Conservation (phyloP, 1,140 invertebrate genomes). For the Eumeta japonica region DNA sequence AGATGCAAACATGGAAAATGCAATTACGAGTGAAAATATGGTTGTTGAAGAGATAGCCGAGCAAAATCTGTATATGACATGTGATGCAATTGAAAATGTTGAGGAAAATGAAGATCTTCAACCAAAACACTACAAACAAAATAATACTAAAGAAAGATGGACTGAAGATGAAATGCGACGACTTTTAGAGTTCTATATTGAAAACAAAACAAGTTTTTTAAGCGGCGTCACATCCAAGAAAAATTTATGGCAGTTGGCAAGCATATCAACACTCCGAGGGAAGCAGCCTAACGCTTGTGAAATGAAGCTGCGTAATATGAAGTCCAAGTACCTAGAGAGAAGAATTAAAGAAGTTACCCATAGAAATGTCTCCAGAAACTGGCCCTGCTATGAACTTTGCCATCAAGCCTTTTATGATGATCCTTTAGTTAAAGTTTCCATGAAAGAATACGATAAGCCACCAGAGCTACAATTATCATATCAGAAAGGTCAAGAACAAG, state of each 20-base stretch:
- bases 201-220: slow-evolving; percentile 39
- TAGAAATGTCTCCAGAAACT: slow-evolving; percentile 5
- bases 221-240: slow-evolving; percentile 28
- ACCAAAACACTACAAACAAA: background rate
- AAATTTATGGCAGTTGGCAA: slow-evolving; percentile 40
- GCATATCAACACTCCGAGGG: slow-evolving; percentile 34
- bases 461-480: slow-evolving; percentile 13
- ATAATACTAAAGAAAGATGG: slow-evolving; percentile 24
- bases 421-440: slow-evolving; percentile 13
- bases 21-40: background rate
- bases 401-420: slow-evolving; percentile 38
- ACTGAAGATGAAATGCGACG: slow-evolving; percentile 30
- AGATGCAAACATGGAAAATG: background rate
- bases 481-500: slow-evolving; percentile 12
- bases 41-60: too few relatives aligned
- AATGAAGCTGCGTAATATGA: slow-evolving; percentile 26
- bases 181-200: slow-evolving; percentile 39
- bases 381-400: slow-evolving; percentile 29
- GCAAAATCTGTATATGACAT: too few relatives aligned
- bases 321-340: slow-evolving; percentile 25
- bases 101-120: background rate
- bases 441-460: slow-evolving; percentile 10
- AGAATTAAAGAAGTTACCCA: slow-evolving; percentile 14
- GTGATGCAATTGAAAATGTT: too few relatives aligned
- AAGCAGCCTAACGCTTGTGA: slow-evolving; percentile 33